These are phyloP conservation scores for Netelia virgata DNA, from an alignment of 2,888 invertebrate genomes.

Conservation along the genomic window DNA sequence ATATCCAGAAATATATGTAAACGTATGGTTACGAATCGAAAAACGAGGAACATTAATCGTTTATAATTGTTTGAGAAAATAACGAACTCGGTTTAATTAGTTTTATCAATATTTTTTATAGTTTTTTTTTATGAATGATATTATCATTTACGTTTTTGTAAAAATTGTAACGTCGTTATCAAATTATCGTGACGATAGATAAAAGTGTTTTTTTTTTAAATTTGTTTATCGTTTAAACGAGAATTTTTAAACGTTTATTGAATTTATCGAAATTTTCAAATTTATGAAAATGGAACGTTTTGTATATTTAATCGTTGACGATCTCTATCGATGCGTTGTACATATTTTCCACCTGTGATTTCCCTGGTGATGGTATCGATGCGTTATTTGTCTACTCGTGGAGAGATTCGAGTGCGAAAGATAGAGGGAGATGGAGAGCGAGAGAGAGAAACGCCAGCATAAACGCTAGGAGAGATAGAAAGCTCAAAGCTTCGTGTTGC, in stretches of 20 bases:
- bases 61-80: neutral
- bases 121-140: neutral
- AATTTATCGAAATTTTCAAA: too few relatives aligned
- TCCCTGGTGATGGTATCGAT: slow-evolving; percentile 1
- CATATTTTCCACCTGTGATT: slow-evolving; percentile 20
- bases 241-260: too few relatives aligned
- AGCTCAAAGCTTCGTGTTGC: neutral
- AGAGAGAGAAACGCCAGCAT: slow-evolving; percentile 27
- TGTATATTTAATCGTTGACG: too few relatives aligned
- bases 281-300: too few relatives aligned
- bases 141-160: too few relatives aligned
- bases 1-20: neutral
- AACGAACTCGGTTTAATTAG: neutral
- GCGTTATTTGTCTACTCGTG: slow-evolving; percentile 42
- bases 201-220: too few relatives aligned
- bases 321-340: slow-evolving; percentile 8
- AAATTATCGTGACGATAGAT: too few relatives aligned
- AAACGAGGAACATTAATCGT: neutral
- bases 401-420: neutral
- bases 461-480: neutral
- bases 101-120: neutral
- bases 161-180: too few relatives aligned
- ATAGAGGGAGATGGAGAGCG: neutral
- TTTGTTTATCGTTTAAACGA: too few relatives aligned
- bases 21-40: neutral